Percentiles rank a stretch among this genome's conserved stretches.
These are phyloP conservation scores for Macquaria ambigua DNA, from an alignment of 2,113 vertebrate genomes.

Conservation along the genomic window DNA sequence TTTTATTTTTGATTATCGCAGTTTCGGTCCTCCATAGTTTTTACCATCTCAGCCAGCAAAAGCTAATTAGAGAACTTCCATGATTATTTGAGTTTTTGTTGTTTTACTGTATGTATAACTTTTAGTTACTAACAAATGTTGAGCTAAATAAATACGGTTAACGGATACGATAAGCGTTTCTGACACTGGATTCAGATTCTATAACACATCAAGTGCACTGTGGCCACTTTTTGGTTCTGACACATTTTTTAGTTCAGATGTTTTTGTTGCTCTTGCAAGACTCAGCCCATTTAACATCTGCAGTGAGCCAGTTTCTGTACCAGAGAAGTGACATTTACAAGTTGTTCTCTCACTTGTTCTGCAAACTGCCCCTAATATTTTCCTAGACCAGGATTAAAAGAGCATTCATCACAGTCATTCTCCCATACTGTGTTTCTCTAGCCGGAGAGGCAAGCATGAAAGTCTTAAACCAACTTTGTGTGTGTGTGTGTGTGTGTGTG, in stretches of 20 bases:
- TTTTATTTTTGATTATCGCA: too few species aligned
- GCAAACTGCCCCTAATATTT: conserved; percentile 46
- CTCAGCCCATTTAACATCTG: conserved; percentile 43
- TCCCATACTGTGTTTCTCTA: conserved; percentile 65
- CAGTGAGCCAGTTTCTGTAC: conserved; percentile 37
- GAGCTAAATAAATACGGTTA: neutral
- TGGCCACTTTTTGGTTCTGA: neutral
- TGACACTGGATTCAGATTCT: neutral
- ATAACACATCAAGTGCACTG: neutral
- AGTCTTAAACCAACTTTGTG: conserved; percentile 71
- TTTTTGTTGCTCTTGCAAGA: conserved; percentile 26
- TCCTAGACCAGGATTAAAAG: conserved; percentile 63
- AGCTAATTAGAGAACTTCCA: too few species aligned
- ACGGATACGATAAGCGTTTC: neutral
- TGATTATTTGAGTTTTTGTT: neutral
- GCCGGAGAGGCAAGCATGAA: conserved; percentile 61
- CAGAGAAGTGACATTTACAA: conserved; percentile 36
- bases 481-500: conserved; percentile 37
- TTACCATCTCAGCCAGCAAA: too few species aligned
- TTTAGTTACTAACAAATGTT: neutral
- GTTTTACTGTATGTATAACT: neutral
- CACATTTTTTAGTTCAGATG: conserved; percentile 27
- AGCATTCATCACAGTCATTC: conserved; percentile 70
- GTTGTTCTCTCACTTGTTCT: conserved; percentile 22
- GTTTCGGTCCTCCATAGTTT: too few species aligned